A percentile compares a stretch with the other conserved stretches of the same genome.
phyloP scores from a whole-genome alignment of 1,140 invertebrate species.

The Adelges cooleyi region DNA sequence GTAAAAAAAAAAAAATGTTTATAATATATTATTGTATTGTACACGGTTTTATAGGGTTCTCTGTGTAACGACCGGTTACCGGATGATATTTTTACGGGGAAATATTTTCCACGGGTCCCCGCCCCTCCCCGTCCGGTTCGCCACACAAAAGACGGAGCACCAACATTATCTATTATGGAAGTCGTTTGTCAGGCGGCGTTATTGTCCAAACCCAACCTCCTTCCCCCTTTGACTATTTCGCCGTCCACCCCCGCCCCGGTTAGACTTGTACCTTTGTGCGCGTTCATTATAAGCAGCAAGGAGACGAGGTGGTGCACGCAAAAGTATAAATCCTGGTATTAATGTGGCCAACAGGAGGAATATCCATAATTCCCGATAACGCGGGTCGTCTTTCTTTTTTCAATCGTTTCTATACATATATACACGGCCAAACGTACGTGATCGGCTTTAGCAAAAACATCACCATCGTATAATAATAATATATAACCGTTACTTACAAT shows the following conservation, averaged over 20 bases:
- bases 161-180: constrained; percentile 25
- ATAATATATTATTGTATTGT: too few species aligned
- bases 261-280: too few species aligned
- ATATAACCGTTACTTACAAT: constrained; percentile 17
- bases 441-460: not conserved
- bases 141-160: constrained; percentile 15
- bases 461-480: too few species aligned
- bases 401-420: not conserved
- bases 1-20: too few species aligned
- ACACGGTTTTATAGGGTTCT: too few species aligned
- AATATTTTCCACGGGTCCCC: not conserved
- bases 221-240: not conserved
- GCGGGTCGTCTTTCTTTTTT: not conserved
- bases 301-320: too few species aligned
- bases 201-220: not conserved
- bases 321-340: not conserved
- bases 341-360: not conserved
- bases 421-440: not conserved
- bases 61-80: too few species aligned
- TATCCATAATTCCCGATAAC: constrained; percentile 21
- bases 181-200: constrained; percentile 21
- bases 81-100: too few species aligned
- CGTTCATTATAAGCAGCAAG: too few species aligned
- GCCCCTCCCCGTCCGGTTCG: not conserved
- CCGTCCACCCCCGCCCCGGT: not conserved